phyloP scores from a whole-genome alignment of 2,888 invertebrate genomes.

The Eristalinus sepulchralis region DNA sequence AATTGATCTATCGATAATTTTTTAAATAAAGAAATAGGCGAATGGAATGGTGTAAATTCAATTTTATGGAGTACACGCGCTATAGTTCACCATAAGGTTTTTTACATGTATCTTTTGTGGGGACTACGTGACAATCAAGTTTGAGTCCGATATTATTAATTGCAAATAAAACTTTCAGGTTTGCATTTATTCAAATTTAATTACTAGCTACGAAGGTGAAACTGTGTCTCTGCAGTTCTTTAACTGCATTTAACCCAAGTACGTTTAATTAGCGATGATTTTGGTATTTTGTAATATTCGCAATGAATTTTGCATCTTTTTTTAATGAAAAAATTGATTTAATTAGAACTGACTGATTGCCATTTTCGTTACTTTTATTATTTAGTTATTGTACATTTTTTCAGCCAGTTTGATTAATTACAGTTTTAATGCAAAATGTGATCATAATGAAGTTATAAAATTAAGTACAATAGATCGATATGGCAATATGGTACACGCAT shows the following conservation, averaged over 20 bases:
- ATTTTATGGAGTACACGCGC: constrained; percentile 21
- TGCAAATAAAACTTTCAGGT: neutral
- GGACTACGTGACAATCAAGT: constrained; percentile 4
- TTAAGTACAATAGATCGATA: no score
- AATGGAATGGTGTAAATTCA: neutral
- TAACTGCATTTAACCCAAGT: no score
- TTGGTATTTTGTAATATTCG: no score
- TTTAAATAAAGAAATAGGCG: neutral
- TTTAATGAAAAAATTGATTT: no score
- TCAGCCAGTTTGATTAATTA: no score
- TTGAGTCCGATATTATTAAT: neutral
- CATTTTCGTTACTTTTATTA: no score
- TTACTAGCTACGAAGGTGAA: neutral
- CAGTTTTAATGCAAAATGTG: no score
- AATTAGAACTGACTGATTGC: no score
- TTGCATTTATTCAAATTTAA: neutral
- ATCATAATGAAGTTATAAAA: no score
- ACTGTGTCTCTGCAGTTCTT: neutral
- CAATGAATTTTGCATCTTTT: no score
- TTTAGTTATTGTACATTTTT: no score
- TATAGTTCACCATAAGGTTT: neutral
- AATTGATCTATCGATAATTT: neutral
- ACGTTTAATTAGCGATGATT: neutral
- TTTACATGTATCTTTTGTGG: constrained; percentile 5
- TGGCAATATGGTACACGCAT: no score